A percentile compares a stretch with the other conserved stretches of the same genome.
These are phyloP conservation scores for Cassiopea andromeda DNA, from an alignment of 30 jellyfish, hydroid and myxozoan species.

Conservation along the genomic window DNA sequence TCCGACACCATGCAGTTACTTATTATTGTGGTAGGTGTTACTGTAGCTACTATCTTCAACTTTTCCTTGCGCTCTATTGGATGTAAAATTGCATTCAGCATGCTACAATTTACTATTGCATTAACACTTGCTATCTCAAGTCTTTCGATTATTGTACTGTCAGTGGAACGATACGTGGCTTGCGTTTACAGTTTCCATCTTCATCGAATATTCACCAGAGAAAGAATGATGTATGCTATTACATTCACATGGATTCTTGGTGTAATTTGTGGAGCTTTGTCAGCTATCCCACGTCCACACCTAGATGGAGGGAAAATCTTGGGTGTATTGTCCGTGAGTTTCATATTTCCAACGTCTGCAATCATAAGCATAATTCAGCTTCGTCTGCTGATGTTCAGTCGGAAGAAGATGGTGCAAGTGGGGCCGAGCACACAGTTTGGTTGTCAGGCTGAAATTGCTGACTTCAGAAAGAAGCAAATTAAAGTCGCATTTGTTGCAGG, in stretches of 20 bases:
- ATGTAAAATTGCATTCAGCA: background rate
- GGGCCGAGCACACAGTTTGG: background rate
- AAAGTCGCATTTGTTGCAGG: conserved; percentile 4
- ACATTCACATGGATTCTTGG: background rate
- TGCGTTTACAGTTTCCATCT: background rate
- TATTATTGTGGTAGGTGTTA: background rate
- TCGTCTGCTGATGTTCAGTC: background rate
- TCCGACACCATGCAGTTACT: background rate
- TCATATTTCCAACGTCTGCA: background rate
- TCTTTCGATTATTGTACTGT: background rate
- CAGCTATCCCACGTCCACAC: background rate
- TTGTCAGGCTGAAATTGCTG: background rate
- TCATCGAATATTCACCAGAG: background rate
- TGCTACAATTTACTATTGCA: background rate
- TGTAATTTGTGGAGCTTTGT: background rate
- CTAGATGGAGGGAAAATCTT: background rate
- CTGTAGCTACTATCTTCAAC: background rate
- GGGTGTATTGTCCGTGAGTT: background rate
- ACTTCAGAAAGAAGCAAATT: background rate
- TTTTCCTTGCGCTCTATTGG: background rate
- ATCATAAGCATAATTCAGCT: background rate
- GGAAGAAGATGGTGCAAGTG: background rate
- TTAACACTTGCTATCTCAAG: background rate
- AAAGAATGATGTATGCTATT: background rate
- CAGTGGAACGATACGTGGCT: background rate